These are phyloP conservation scores for Gibbula magus DNA, from an alignment of 2,888 invertebrate genomes.

Conservation along the genomic window DNA sequence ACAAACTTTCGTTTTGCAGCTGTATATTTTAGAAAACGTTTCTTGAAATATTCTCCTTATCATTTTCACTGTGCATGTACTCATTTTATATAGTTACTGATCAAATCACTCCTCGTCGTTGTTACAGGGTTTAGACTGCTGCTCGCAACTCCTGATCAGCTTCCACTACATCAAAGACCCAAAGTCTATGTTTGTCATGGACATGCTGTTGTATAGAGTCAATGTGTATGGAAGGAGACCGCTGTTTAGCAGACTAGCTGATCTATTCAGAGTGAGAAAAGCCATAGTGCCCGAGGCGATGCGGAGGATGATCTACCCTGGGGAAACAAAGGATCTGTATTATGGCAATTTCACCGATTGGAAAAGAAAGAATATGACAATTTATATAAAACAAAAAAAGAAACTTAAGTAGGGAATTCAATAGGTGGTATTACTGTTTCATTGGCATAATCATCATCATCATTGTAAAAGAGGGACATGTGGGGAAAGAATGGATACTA, in stretches of 20 bases:
- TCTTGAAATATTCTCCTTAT: no score
- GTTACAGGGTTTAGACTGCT: constrained; percentile 54
- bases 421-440: no score
- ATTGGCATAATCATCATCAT: no score
- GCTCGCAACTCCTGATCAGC: constrained; percentile 82
- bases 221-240: constrained; percentile 45
- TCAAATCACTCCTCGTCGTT: neutral
- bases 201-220: constrained; percentile 88
- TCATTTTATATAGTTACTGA: no score
- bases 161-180: constrained; percentile 91
- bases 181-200: constrained; percentile 92
- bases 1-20: no score
- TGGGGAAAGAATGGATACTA: no score
- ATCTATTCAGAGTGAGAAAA: neutral
- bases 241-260: neutral
- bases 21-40: no score
- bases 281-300: neutral
- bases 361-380: constrained; percentile 18
- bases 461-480: no score
- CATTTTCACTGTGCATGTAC: no score
- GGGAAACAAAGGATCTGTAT: constrained; percentile 9
- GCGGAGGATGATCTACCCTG: neutral
- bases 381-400: neutral
- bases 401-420: neutral
- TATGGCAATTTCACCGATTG: constrained; percentile 17